A percentile compares a stretch with the other conserved stretches of the same genome.
phyloP scores from a whole-genome alignment of 2,797 vertebrate genomes.

The Podargus strigoides region DNA sequence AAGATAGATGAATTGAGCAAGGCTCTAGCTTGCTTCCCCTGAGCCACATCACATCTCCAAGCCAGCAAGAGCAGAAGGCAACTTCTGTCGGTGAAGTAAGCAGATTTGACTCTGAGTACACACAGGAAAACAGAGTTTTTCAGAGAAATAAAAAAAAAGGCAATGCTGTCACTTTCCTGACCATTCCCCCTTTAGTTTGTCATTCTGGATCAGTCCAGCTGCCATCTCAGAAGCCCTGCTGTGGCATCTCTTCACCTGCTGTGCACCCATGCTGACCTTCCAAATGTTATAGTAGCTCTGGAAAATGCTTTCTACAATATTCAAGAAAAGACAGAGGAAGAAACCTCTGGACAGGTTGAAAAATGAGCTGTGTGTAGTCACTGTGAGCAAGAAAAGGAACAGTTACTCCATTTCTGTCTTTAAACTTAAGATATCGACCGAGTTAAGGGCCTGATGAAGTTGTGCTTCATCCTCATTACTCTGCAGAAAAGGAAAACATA shows the following conservation, averaged over 20 bases:
- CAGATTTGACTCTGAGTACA: not conserved
- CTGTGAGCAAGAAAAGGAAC: not conserved
- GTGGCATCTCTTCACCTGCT: not conserved
- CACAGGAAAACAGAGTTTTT: not conserved
- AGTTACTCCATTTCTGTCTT: not conserved
- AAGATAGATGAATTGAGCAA: not conserved
- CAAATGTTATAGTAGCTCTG: not conserved
- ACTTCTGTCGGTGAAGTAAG: not conserved
- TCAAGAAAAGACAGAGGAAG: not conserved
- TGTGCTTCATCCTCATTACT: not conserved
- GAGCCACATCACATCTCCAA: rapidly evolving
- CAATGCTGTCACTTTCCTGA: not conserved
- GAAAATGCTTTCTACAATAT: not conserved
- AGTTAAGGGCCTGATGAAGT: not conserved
- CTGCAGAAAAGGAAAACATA: not conserved
- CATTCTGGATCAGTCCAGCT: not conserved
- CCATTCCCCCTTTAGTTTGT: not conserved
- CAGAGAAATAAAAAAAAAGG: not conserved
- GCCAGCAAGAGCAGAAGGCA: not conserved
- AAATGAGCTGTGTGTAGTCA: not conserved
- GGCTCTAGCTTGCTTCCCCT: not conserved
- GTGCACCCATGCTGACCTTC: not conserved
- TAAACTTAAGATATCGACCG: not conserved
- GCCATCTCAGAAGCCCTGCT: not conserved
- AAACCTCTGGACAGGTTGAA: not conserved